Percentiles rank a stretch among this genome's conserved stretches.
phyloP scores from a whole-genome alignment of 2,888 invertebrate genomes.

The Rhamnusium bicolor region DNA sequence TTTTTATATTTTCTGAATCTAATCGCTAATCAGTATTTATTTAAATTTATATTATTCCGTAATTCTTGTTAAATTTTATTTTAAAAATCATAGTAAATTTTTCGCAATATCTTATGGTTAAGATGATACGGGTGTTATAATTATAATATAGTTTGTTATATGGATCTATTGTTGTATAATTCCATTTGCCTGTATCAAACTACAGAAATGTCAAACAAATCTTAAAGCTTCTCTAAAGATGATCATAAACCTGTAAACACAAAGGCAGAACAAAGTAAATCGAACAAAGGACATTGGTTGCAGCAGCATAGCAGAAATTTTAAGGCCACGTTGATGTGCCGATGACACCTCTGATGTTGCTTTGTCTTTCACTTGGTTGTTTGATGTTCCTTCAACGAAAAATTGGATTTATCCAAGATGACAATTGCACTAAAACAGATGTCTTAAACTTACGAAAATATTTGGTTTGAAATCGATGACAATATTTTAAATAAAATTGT shows the following conservation, averaged over 20 bases:
- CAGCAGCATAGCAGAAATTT: slow-evolving; percentile 4
- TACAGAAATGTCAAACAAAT: slow-evolving; percentile 11
- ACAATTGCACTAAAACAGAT: slow-evolving; percentile 11
- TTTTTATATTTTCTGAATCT: too few relatives aligned
- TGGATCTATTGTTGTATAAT: too few relatives aligned
- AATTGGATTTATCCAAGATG: not conserved
- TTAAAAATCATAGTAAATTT: too few relatives aligned
- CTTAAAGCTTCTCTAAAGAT: not conserved
- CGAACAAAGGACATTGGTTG: slow-evolving; percentile 23
- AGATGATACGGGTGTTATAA: too few relatives aligned
- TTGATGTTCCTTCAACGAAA: slow-evolving; percentile 12
- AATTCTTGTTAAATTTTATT: too few relatives aligned
- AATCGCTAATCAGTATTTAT: too few relatives aligned
- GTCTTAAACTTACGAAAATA: not conserved
- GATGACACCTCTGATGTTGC: slow-evolving; percentile 11
- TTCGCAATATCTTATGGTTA: too few relatives aligned
- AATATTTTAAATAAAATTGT: not conserved
- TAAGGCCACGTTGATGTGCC: slow-evolving; percentile 15
- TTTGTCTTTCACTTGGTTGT: slow-evolving; percentile 13
- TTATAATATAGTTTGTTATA: too few relatives aligned
- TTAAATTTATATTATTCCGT: too few relatives aligned
- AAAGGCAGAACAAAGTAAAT: slow-evolving; percentile 6
- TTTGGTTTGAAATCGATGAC: not conserved
- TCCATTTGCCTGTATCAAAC: not conserved
- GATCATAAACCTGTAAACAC: slow-evolving; percentile 8